phyloP scores from a whole-genome alignment of 1,140 invertebrate genomes.

The Vollenhovia emeryi region DNA sequence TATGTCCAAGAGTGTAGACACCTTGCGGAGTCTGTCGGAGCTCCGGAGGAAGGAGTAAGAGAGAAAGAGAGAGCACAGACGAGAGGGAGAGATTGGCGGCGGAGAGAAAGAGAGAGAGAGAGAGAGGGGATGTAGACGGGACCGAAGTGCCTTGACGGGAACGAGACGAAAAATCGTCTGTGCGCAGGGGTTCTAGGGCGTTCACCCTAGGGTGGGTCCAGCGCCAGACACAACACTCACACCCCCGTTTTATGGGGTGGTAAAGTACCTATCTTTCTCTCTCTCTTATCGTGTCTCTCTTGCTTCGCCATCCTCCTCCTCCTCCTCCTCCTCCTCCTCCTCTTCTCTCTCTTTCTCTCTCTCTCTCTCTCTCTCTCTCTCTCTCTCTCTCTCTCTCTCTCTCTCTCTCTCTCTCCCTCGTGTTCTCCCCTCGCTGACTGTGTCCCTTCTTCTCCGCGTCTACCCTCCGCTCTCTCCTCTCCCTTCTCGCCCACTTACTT shows the following conservation, averaged over 20 bases:
- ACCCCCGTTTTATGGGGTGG: conserved; percentile 74
- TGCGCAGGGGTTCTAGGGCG: conserved; percentile 73
- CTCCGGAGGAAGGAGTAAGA: conserved; percentile 29
- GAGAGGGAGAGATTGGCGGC: conserved; percentile 7
- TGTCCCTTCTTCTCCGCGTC: conserved; percentile 46
- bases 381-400: conserved; percentile 39
- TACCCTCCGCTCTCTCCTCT: not conserved
- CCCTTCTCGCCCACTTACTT: conserved; percentile 29
- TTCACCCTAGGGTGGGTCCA: conserved; percentile 78
- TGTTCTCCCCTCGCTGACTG: not conserved
- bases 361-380: not conserved
- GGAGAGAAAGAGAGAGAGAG: conserved; percentile 24
- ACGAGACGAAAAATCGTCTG: conserved; percentile 74
- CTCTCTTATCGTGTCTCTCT: not conserved
- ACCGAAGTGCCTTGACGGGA: conserved; percentile 44
- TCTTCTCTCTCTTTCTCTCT: conserved; percentile 1
- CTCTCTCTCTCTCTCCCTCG: not conserved
- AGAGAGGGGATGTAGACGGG: conserved; percentile 22
- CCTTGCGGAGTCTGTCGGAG: conserved; percentile 70
- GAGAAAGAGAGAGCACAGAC: conserved; percentile 1
- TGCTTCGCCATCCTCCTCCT: conserved; percentile 5
- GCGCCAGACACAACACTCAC: conserved; percentile 79
- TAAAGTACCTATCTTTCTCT: conserved; percentile 65
- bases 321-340: not conserved
- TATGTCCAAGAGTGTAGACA: conserved; percentile 75